Evolutionary conservation across 2,888 invertebrate species (phyloP), one percentile per base, ranked within the genome.

Genomic region (Minunthozetes semirufus): DNA sequence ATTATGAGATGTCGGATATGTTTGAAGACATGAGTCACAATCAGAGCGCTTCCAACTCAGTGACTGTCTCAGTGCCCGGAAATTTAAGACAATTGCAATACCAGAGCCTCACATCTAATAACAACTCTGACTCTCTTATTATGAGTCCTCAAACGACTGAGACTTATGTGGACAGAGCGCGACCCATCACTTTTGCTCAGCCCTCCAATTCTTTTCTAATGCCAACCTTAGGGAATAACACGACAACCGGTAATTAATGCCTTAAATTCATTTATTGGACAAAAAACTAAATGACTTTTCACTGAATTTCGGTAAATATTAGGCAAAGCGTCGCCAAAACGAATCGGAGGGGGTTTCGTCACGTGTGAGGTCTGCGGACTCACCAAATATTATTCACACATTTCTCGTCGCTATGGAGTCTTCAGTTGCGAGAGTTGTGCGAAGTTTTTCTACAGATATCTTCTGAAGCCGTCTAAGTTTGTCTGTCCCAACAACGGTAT

Each of bases 351-450:
- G 9, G 75, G 75, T 13, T 76, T 71, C 50, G 76, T 76, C 48
- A 74, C 73, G 8, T 76, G 76, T 46, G 73, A 53, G 9, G 73
- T 76, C 8, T 76, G 74, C 27, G 38, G 53, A 19, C 53, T 76
- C 17, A 76, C 76, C 50, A 75, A 75, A 72, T 76, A 71, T 66
- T 76, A 76, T 42, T 76, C 76, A 29, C 59, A 59, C 29, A 75
- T 76, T 15, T 72, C 72, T 25, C 76, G 76, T 13, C 73, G 76
- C 38, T 76, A 76, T 56, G 76, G 76, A 38, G 76, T 76, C 33
- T 76, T 76, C 50, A 76, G 76, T 27, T 76, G 76, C 61, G 76
- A 76, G 29, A 76, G 76, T 22, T 76, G 76, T 73, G 76, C 76
- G 42, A 75, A 76, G 50, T 76, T 76, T 71, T 76, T 76, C 63